These are phyloP conservation scores for Eublepharis macularius DNA, from an alignment of 2,113 vertebrate species.

Conservation along the genomic window DNA sequence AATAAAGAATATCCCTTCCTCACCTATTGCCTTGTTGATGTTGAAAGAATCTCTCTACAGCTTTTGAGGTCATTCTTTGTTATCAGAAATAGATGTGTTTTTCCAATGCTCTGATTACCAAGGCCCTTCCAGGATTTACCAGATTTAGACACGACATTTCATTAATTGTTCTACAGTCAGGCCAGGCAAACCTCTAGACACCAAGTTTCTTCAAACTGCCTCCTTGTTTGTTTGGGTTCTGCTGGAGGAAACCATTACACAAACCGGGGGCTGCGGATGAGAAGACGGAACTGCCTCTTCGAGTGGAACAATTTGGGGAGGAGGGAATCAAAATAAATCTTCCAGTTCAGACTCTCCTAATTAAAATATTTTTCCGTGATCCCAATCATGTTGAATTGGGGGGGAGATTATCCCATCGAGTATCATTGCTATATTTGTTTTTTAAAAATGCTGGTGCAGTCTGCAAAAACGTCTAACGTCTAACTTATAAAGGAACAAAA, in stretches of 20 bases:
- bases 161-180: not conserved
- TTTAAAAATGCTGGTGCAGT: no score
- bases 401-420: not conserved
- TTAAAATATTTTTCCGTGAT: not conserved
- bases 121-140: not conserved
- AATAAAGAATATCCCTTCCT: not conserved
- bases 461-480: not conserved
- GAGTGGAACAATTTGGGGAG: not conserved
- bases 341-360: not conserved
- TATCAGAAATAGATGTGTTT: no score
- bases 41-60: not conserved
- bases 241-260: no score
- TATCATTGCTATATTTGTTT: not conserved
- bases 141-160: not conserved
- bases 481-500: not conserved
- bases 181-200: not conserved
- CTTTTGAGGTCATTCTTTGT: not conserved
- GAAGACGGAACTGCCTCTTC: not conserved
- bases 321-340: not conserved
- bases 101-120: no score
- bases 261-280: no score
- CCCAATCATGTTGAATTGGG: not conserved
- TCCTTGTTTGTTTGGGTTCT: not conserved
- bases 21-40: not conserved
- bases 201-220: not conserved